These are phyloP conservation scores for Drosophila novamexicana DNA, from an alignment of 1,140 invertebrate genomes.

Conservation along the genomic window DNA sequence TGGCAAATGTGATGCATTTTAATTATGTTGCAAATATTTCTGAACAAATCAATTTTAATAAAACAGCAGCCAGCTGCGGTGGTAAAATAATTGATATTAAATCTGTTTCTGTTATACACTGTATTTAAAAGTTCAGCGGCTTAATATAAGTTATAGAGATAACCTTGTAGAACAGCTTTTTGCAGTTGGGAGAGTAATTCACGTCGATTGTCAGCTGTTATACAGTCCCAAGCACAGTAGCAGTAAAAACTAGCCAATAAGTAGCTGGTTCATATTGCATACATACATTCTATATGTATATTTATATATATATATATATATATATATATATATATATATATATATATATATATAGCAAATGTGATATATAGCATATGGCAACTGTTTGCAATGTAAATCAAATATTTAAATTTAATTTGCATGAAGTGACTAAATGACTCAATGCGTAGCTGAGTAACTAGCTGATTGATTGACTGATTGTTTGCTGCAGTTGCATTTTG, in stretches of 20 bases:
- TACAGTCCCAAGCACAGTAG: too few relatives aligned
- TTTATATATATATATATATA: background rate
- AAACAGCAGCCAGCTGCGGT: background rate
- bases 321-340: background rate
- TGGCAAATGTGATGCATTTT: background rate
- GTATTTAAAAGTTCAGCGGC: background rate
- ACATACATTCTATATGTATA: background rate
- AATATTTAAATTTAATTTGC: slow-evolving; percentile 61
- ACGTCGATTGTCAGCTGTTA: slow-evolving; percentile 5
- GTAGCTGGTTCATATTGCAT: background rate
- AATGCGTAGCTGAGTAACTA: slow-evolving; percentile 4
- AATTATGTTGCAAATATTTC: background rate
- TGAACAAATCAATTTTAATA: background rate
- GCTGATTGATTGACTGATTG: slow-evolving; percentile 50
- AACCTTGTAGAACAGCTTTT: background rate
- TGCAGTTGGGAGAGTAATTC: background rate
- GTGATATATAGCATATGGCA: background rate
- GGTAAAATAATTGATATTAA: background rate
- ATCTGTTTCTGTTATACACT: background rate
- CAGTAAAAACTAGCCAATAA: background rate
- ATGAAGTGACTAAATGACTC: slow-evolving; percentile 41
- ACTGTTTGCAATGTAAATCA: slow-evolving; percentile 41
- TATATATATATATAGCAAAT: background rate
- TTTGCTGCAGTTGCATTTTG: slow-evolving; percentile 44
- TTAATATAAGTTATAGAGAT: background rate